phyloP scores from a whole-genome alignment of 1,140 invertebrate genomes.

The Coenobita brevimanus region DNA sequence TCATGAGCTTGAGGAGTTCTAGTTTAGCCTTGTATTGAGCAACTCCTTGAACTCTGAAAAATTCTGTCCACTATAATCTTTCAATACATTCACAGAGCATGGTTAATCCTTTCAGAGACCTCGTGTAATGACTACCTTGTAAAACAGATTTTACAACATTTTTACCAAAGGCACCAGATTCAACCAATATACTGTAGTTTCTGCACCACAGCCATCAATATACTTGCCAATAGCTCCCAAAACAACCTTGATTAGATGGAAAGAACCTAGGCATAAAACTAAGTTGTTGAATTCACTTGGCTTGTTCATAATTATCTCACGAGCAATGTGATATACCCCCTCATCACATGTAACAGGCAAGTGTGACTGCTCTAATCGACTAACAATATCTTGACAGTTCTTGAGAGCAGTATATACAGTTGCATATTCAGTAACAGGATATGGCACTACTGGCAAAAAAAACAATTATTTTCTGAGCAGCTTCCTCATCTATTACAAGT shows the following conservation, averaged over 20 bases:
- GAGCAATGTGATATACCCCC: conserved; percentile 16
- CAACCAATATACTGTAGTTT: neutral
- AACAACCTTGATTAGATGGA: conserved; percentile 22
- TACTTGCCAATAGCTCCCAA: conserved; percentile 16
- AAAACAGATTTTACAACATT: conserved; percentile 31
- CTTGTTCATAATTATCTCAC: conserved; percentile 8
- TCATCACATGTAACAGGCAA: conserved; percentile 25
- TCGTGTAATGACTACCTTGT: conserved; percentile 25
- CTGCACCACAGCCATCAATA: conserved; percentile 19
- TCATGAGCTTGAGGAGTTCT: too few relatives aligned
- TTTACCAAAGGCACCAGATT: conserved; percentile 30
- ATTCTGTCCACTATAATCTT: too few relatives aligned
- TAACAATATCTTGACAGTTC: neutral
- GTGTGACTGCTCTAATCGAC: neutral
- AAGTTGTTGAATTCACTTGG: conserved; percentile 10
- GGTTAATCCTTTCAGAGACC: too few relatives aligned
- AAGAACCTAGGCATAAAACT: conserved; percentile 12
- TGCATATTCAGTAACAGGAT: conserved; percentile 28
- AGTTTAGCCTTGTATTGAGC: too few relatives aligned
- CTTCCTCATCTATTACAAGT: neutral
- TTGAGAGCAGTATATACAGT: conserved; percentile 29
- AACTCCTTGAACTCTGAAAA: too few relatives aligned
- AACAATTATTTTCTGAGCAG: neutral
- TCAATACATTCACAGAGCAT: too few relatives aligned
- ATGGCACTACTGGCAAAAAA: conserved; percentile 7